Conservation (phyloP, 2,888 invertebrate genomes). For the Metopia argyrocephala region DNA sequence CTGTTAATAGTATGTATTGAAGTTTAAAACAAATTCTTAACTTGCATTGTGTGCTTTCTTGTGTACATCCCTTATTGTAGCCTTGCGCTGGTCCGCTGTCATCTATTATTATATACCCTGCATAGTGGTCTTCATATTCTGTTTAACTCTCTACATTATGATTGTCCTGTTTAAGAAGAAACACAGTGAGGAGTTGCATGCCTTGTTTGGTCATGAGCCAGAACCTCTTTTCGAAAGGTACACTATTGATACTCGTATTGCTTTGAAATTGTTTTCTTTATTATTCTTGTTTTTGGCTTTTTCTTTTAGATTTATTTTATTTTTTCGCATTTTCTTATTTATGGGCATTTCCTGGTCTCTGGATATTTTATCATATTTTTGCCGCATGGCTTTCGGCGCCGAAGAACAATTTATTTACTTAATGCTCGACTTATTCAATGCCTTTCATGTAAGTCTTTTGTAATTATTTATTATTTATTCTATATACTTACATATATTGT, state of each 20-base stretch:
- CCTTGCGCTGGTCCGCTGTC: slow-evolving; percentile 45
- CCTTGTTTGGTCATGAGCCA: neutral
- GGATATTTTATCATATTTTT: slow-evolving; percentile 40
- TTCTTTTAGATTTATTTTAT: slow-evolving; percentile 15
- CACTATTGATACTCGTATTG: too few relatives aligned
- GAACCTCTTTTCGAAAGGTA: slow-evolving; percentile 34
- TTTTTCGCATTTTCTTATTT: slow-evolving; percentile 37
- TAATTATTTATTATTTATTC: too few relatives aligned
- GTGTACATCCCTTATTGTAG: slow-evolving; percentile 11
- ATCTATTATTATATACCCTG: slow-evolving; percentile 48
- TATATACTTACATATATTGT: too few relatives aligned
- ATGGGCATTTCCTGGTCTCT: slow-evolving; percentile 40
- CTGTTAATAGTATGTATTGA: slow-evolving; percentile 31
- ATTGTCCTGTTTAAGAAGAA: slow-evolving; percentile 34
- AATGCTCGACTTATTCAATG: slow-evolving; percentile 46
- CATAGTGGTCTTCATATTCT: slow-evolving; percentile 23
- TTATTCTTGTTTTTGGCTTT: too few relatives aligned
- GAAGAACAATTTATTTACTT: slow-evolving; percentile 17
- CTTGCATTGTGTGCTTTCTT: neutral
- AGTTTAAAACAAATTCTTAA: neutral
- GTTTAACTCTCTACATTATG: slow-evolving; percentile 26
- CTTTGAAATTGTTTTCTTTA: too few relatives aligned
- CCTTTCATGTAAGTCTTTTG: slow-evolving; percentile 43
- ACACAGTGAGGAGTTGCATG: slow-evolving; percentile 19
- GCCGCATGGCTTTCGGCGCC: slow-evolving; percentile 31